Conservation (phyloP, 2,797 vertebrate species). For the Danio jaintianensis region DNA sequence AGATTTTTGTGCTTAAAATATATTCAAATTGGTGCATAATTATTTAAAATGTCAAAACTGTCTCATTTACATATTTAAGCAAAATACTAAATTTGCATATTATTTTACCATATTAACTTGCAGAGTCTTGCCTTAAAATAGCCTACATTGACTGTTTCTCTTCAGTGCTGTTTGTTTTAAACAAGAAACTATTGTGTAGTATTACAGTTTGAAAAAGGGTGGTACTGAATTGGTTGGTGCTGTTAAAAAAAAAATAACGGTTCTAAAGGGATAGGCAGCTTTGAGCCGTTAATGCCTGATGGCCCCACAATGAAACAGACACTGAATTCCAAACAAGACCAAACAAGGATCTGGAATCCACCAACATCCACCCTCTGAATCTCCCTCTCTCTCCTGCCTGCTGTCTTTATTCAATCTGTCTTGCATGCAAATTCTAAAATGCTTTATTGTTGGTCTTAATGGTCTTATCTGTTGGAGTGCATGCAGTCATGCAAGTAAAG, state of each 20-base stretch:
- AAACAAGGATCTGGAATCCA: conserved; percentile 79
- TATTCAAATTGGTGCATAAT: too few species aligned
- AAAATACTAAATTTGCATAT: too few species aligned
- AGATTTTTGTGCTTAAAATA: too few species aligned
- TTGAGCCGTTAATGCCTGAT: conserved; percentile 59
- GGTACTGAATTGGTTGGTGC: neutral
- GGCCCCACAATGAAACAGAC: conserved; percentile 57
- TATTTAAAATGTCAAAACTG: too few species aligned
- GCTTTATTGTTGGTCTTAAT: neutral
- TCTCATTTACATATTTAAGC: too few species aligned
- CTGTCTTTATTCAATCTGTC: neutral
- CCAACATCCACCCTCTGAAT: conserved; percentile 57
- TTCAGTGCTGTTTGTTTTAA: neutral
- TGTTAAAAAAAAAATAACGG: conserved; percentile 30
- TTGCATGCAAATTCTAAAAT: neutral
- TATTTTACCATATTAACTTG: too few species aligned
- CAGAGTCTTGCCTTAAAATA: too few species aligned
- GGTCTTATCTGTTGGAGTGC: neutral
- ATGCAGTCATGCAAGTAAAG: conserved; percentile 23
- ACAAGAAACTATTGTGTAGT: neutral
- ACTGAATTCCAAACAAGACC: conserved; percentile 82
- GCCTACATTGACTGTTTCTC: too few species aligned
- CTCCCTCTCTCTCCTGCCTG: neutral
- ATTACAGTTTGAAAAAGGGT: neutral
- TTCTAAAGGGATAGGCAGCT: conserved; percentile 20